Conservation (phyloP, 1,140 invertebrate genomes). For the Listronotus oregonensis region DNA sequence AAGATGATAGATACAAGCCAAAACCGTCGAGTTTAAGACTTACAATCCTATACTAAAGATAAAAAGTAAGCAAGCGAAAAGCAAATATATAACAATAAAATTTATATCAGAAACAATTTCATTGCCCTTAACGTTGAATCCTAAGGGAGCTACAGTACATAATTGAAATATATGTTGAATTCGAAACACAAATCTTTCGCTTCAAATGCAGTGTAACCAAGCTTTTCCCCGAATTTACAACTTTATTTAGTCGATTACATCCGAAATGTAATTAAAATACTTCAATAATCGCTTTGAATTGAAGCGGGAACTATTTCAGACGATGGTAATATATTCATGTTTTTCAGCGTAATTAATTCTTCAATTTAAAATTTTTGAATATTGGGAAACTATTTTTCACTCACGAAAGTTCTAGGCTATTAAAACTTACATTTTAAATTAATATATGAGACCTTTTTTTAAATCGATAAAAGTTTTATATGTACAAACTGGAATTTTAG, state of each 20-base stretch:
- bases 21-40: no score
- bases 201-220: constrained; percentile 15
- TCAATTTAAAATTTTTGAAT: neutral
- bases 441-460: no score
- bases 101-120: constrained; percentile 1
- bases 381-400: no score
- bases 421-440: no score
- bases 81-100: neutral
- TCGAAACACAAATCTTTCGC: constrained; percentile 9
- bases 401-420: no score
- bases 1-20: no score
- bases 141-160: constrained; percentile 2
- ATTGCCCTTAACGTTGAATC: neutral
- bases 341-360: constrained; percentile 4
- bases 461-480: no score
- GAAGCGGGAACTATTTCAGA: constrained; percentile 13
- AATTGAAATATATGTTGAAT: constrained; percentile 9
- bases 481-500: no score
- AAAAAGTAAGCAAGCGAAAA: no score
- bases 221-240: constrained; percentile 19
- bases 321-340: constrained; percentile 19
- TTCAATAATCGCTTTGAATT: constrained; percentile 16
- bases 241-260: constrained; percentile 11
- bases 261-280: constrained; percentile 23
- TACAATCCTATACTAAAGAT: no score